phyloP scores from a whole-genome alignment of 2,888 invertebrate genomes.

The Sinohyriopsis cumingii region DNA sequence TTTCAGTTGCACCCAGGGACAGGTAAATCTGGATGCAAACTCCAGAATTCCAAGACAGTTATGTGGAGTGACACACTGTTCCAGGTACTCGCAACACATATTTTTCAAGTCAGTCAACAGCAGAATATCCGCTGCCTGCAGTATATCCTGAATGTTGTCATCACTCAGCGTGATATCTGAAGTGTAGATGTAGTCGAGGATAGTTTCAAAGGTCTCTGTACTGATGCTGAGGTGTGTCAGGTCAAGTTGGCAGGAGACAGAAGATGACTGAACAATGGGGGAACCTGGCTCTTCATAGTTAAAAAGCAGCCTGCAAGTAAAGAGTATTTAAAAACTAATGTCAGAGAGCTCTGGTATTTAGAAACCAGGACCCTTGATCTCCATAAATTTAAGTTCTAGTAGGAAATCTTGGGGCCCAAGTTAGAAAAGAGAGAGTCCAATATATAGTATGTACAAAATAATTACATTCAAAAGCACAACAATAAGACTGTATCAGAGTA shows the following conservation, averaged over 20 bases:
- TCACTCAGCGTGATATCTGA: constrained; percentile 51
- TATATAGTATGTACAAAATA: too few species aligned
- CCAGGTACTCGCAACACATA: constrained; percentile 62
- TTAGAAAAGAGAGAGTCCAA: too few species aligned
- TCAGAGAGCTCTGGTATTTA: background rate
- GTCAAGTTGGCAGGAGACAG: constrained; percentile 4
- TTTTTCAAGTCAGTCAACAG: constrained; percentile 58
- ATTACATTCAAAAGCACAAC: background rate
- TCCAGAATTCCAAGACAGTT: constrained; percentile 92
- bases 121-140: constrained; percentile 62
- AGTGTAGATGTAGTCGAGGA: constrained; percentile 64
- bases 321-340: background rate
- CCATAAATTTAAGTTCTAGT: too few species aligned
- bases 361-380: background rate
- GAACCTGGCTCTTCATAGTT: constrained; percentile 21
- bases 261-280: background rate
- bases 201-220: constrained; percentile 47
- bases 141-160: constrained; percentile 60
- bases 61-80: constrained; percentile 56
- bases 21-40: constrained; percentile 81
- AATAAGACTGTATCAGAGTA: background rate
- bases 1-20: constrained; percentile 55
- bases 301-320: constrained; percentile 29
- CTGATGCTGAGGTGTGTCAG: constrained; percentile 41
- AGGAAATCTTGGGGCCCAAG: too few species aligned